Percentiles rank a stretch among this genome's conserved stretches.
These are phyloP conservation scores for Luperina nickerlii DNA, from an alignment of 2,888 invertebrate species.

Conservation along the genomic window DNA sequence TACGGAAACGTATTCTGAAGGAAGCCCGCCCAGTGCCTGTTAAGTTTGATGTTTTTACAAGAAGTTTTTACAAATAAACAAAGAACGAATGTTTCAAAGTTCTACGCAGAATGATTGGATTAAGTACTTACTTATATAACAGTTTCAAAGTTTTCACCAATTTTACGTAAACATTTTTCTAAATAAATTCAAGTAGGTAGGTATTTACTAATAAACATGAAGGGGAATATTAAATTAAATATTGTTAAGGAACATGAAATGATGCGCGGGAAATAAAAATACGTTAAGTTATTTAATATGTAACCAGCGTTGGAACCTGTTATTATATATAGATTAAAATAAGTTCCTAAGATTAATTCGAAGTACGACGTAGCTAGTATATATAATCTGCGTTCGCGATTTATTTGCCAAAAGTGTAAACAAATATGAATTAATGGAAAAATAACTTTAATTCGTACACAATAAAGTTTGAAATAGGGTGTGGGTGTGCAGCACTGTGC, in stretches of 20 bases:
- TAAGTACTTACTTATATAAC: constrained; percentile 48
- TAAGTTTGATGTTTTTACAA: neutral
- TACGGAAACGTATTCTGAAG: neutral
- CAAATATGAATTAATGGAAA: too few species aligned
- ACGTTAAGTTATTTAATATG: neutral
- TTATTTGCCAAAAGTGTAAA: too few species aligned
- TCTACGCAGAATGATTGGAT: constrained; percentile 35
- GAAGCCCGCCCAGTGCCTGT: neutral
- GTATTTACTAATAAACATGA: neutral
- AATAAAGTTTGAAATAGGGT: too few species aligned
- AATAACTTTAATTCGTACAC: too few species aligned
- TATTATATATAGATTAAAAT: neutral
- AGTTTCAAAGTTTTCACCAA: constrained; percentile 24
- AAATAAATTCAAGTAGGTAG: neutral
- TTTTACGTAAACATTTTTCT: constrained; percentile 13
- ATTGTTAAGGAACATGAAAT: neutral
- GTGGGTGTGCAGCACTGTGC: too few species aligned
- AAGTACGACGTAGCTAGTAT: neutral
- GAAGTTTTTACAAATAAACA: constrained; percentile 14
- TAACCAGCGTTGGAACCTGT: neutral
- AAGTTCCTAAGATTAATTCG: neutral
- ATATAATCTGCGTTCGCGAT: too few species aligned
- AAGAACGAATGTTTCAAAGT: constrained; percentile 43
- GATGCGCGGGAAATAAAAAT: neutral
- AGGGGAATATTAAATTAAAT: neutral